Evolutionary conservation across 2,888 invertebrate genomes (phyloP).

Genomic region (Eupithecia tripunctaria): DNA sequence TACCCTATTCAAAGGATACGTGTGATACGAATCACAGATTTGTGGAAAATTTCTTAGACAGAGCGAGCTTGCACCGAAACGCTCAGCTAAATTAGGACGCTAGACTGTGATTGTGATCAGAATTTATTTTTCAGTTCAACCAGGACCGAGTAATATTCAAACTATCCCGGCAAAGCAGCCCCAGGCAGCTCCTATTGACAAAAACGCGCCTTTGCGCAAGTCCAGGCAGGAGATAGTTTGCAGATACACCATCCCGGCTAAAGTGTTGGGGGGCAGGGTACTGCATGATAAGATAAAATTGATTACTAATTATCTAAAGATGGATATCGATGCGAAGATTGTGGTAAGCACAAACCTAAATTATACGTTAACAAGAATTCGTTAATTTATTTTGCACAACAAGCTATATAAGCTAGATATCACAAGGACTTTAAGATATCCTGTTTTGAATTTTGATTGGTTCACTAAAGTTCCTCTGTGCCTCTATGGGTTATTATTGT

Average conservation of each 20-base stretch:
- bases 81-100: not conserved
- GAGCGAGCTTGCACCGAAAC: not conserved
- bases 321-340: conserved; percentile 77
- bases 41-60: not conserved
- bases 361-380: not conserved
- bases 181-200: not conserved
- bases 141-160: not conserved
- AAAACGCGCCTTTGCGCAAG: not conserved
- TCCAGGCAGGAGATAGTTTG: conserved; percentile 41
- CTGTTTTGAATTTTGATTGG: too few species aligned
- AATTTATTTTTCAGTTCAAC: not conserved
- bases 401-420: too few species aligned
- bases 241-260: conserved; percentile 62
- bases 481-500: too few species aligned
- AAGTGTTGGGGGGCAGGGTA: conserved; percentile 62
- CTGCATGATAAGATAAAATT: conserved; percentile 62
- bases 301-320: conserved; percentile 87
- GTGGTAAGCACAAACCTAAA: conserved; percentile 63
- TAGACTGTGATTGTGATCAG: not conserved
- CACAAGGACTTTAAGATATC: too few species aligned
- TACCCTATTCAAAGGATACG: too few species aligned
- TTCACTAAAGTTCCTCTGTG: too few species aligned
- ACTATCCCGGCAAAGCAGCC: not conserved
- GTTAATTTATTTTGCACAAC: too few species aligned
- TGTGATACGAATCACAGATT: not conserved